Evolutionary conservation across 1,140 invertebrate species (phyloP).

Genomic region (Tetranychus urticae): DNA sequence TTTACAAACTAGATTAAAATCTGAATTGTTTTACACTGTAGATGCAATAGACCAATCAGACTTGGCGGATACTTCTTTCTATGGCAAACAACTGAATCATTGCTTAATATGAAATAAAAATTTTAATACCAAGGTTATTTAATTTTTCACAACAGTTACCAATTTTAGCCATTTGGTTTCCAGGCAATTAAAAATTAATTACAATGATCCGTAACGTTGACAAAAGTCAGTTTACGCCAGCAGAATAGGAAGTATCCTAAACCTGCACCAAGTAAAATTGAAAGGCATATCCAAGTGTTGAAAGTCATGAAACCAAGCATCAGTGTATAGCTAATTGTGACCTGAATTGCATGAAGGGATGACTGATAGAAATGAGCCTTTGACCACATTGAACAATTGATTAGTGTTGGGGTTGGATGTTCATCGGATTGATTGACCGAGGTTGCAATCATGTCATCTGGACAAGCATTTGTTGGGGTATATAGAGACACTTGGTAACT

Average conservation of each 20-base stretch:
- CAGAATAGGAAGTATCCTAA: slow-evolving; percentile 26
- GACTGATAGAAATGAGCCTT: slow-evolving; percentile 39
- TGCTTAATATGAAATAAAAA: no score
- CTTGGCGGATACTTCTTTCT: no score
- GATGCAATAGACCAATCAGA: no score
- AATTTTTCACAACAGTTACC: no score
- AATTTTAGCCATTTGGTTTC: no score
- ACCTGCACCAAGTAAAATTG: slow-evolving; percentile 23
- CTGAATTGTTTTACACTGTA: no score
- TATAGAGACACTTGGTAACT: neutral
- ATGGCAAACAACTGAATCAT: no score
- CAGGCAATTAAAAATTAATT: slow-evolving; percentile 31
- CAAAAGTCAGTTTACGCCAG: slow-evolving; percentile 51
- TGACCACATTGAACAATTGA: no score
- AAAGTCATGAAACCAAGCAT: slow-evolving; percentile 31
- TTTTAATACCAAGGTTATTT: no score
- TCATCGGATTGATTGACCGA: no score
- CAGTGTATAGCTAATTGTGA: slow-evolving; percentile 24
- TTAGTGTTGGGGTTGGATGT: no score
- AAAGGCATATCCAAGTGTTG: slow-evolving; percentile 25
- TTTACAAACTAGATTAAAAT: no score
- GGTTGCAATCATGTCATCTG: neutral
- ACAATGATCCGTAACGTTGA: slow-evolving; percentile 84
- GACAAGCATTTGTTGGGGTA: neutral
- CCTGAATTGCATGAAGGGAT: slow-evolving; percentile 43